Percentiles rank a stretch among this genome's conserved stretches.
Evolutionary conservation across 2,113 vertebrate genomes (phyloP).

Genomic region (Caranx ignobilis): DNA sequence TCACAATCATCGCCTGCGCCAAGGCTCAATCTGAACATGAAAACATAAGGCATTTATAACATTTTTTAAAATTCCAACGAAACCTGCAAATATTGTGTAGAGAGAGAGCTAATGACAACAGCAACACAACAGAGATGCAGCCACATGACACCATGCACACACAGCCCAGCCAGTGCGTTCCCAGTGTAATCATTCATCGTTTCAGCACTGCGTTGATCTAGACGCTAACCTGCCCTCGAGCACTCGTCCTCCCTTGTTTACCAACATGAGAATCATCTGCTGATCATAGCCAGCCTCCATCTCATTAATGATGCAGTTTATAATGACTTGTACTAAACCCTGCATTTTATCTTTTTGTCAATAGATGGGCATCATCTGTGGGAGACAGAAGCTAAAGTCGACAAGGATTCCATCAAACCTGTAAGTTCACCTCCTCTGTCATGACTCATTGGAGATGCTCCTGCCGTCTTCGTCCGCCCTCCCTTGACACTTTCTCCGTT

Average conservation of each 20-base stretch:
- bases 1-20: no score
- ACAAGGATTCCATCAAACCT: conserved; percentile 93
- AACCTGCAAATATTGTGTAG: no score
- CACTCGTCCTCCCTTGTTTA: background rate
- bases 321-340: conserved; percentile 3
- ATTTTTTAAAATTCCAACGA: no score
- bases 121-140: no score
- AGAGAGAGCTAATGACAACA: no score
- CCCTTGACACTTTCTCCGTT: conserved; percentile 59
- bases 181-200: background rate
- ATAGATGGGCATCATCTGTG: conserved; percentile 98
- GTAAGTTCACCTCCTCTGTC: conserved; percentile 85
- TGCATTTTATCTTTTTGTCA: conserved; percentile 50
- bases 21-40: no score
- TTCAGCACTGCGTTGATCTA: background rate
- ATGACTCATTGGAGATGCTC: conserved; percentile 26
- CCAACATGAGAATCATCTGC: background rate
- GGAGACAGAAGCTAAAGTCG: conserved; percentile 97
- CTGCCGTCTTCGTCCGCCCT: conserved; percentile 41
- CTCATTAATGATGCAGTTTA: background rate
- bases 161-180: no score
- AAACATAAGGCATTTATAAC: no score
- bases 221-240: background rate
- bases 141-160: background rate
- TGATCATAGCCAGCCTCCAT: background rate